phyloP scores from a whole-genome alignment of 1,140 invertebrate species.

The Neodiprion lecontei region DNA sequence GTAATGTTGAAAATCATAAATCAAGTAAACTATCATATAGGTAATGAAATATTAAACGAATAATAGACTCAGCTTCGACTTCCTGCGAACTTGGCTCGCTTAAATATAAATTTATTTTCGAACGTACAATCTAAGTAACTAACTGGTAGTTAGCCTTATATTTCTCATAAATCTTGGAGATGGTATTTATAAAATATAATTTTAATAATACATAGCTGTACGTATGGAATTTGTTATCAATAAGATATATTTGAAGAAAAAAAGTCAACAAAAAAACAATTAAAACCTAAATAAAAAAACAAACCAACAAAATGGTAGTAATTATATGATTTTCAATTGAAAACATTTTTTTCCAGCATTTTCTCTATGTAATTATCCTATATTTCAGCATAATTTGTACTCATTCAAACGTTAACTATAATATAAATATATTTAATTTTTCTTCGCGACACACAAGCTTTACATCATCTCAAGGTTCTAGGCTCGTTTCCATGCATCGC shows the following conservation, averaged over 20 bases:
- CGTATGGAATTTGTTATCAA: neutral
- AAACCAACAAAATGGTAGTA: neutral
- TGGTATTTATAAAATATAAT: neutral
- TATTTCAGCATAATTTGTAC: neutral
- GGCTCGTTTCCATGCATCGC: too few species aligned
- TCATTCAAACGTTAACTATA: neutral
- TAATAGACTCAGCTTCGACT: neutral
- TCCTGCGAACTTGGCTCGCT: neutral
- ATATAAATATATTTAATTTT: too few species aligned
- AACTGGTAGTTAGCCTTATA: conserved; percentile 3
- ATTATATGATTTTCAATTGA: neutral
- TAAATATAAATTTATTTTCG: neutral
- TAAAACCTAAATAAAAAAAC: neutral
- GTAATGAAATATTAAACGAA: neutral
- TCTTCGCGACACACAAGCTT: too few species aligned
- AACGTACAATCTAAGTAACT: neutral
- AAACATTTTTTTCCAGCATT: neutral
- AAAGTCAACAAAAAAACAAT: too few species aligned
- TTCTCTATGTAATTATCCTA: conserved; percentile 6
- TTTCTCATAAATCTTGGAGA: neutral
- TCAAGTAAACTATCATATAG: neutral
- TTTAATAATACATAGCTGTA: too few species aligned
- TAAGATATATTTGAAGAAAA: neutral
- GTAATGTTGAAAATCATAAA: neutral
- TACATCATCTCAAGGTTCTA: too few species aligned